phyloP scores from a whole-genome alignment of 2,888 invertebrate genomes.

The Bellardia pandia region DNA sequence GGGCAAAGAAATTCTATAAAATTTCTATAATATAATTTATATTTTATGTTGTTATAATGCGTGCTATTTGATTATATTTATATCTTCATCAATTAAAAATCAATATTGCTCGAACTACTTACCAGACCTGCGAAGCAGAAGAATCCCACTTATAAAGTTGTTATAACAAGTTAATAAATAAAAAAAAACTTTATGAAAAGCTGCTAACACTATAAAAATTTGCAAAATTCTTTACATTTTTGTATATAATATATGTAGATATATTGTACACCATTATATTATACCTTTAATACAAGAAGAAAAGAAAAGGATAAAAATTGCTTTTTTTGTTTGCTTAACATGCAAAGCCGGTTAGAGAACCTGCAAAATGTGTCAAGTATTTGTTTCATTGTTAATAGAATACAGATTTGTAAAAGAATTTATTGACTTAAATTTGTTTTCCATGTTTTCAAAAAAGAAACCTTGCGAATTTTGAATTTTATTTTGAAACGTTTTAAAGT shows the following conservation, averaged over 20 bases:
- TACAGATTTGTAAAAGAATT: conserved; percentile 2
- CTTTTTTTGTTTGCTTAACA: conserved; percentile 24
- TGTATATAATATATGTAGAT: not conserved
- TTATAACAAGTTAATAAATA: not conserved
- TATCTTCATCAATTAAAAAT: not conserved
- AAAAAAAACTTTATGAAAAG: not conserved
- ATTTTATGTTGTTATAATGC: not conserved
- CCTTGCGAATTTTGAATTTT: too few species aligned
- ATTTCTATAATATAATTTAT: too few species aligned
- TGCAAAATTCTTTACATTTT: not conserved
- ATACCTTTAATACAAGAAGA: not conserved
- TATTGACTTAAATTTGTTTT: not conserved
- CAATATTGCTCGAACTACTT: not conserved
- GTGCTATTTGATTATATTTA: not conserved
- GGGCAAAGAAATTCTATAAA: too few species aligned
- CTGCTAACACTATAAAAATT: not conserved
- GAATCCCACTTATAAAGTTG: conserved; percentile 5
- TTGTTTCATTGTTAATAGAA: not conserved
- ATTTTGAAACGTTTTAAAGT: too few species aligned
- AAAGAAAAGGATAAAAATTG: too few species aligned
- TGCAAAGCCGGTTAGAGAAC: conserved; percentile 43
- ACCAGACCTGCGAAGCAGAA: not conserved
- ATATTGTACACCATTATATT: not conserved
- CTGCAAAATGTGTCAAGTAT: conserved; percentile 47
- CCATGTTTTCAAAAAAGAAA: too few species aligned